Conservation (phyloP, 2,888 invertebrate species). For the Orchestes rusci region DNA sequence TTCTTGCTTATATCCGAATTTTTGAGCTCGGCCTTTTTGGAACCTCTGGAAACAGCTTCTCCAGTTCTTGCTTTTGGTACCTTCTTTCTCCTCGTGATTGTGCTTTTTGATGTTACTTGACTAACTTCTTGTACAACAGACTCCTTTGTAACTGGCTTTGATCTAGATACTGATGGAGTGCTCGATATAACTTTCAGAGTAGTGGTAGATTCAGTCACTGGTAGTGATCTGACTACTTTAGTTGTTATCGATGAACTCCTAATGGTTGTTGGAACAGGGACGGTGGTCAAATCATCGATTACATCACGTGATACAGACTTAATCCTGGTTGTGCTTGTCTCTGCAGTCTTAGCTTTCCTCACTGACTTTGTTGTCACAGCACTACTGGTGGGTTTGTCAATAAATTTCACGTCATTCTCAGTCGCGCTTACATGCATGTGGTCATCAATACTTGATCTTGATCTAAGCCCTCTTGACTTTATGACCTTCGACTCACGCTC, state of each 20-base stretch:
- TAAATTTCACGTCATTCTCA: slow-evolving; percentile 32
- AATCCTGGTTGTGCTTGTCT: slow-evolving; percentile 28
- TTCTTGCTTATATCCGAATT: slow-evolving; percentile 22
- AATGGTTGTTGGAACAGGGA: too few relatives aligned
- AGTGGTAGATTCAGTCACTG: slow-evolving; percentile 3
- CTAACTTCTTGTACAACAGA: slow-evolving; percentile 38
- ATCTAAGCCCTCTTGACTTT: slow-evolving; percentile 19
- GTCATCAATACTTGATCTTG: slow-evolving; percentile 26
- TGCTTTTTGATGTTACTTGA: slow-evolving; percentile 39
- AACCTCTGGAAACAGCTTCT: slow-evolving; percentile 27
- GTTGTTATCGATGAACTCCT: slow-evolving; percentile 17
- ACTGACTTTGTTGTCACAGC: slow-evolving; percentile 20
- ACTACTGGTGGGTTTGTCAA: slow-evolving; percentile 27
- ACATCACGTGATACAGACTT: slow-evolving; percentile 10
- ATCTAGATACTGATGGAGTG: slow-evolving; percentile 14
- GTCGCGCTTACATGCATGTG: slow-evolving; percentile 31
- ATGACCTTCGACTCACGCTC: slow-evolving; percentile 39
- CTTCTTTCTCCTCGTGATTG: slow-evolving; percentile 31
- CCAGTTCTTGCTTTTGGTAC: slow-evolving; percentile 21
- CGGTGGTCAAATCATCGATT: slow-evolving; percentile 11
- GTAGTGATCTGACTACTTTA: too few relatives aligned
- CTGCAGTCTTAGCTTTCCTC: slow-evolving; percentile 26
- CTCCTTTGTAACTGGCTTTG: slow-evolving; percentile 31
- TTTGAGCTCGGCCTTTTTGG: slow-evolving; percentile 33
- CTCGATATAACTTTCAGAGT: neutral